Percentiles rank a stretch among this genome's conserved stretches.
Conservation (phyloP, 1,140 invertebrate genomes). For the Drosophila pectinifera region DNA sequence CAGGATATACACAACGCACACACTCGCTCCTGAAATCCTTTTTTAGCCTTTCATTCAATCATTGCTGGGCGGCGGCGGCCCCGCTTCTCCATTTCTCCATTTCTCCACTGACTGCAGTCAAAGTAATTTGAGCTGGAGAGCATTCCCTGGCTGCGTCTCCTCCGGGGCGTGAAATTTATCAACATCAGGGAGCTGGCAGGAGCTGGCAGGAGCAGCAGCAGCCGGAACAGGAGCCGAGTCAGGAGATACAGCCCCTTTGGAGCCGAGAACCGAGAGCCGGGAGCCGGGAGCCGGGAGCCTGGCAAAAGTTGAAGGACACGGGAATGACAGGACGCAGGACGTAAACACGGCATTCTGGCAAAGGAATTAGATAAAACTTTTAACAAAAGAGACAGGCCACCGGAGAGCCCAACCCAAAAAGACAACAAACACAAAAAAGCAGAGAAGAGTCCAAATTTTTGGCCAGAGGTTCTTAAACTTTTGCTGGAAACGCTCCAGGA, state of each 20-base stretch:
- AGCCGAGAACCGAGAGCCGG: background rate
- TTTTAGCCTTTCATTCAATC: constrained; percentile 80
- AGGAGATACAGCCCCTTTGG: constrained; percentile 20
- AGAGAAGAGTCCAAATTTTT: constrained; percentile 4
- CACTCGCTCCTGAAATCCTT: constrained; percentile 61
- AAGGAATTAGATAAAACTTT: constrained; percentile 53
- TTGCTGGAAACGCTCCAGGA: constrained; percentile 18
- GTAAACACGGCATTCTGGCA: constrained; percentile 15
- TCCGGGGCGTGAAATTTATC: constrained; percentile 72
- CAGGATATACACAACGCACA: constrained; percentile 13
- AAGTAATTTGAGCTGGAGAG: constrained; percentile 65
- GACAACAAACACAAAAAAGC: background rate
- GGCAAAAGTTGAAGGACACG: constrained; percentile 76
- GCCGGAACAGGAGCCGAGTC: constrained; percentile 10
- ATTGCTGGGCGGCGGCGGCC: constrained; percentile 52
- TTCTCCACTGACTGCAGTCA: constrained; percentile 63
- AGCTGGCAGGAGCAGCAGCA: constrained; percentile 11
- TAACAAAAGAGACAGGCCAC: constrained; percentile 14
- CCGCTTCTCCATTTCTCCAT: constrained; percentile 1
- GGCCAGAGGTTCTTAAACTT: constrained; percentile 32
- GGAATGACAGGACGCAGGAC: constrained; percentile 68
- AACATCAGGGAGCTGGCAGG: constrained; percentile 50
- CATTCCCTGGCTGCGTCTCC: constrained; percentile 44
- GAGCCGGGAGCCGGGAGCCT: constrained; percentile 19
- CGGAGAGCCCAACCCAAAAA: constrained; percentile 8